These are phyloP conservation scores for Sorex fumeus DNA, from an alignment of 2,113 vertebrate species.

Conservation along the genomic window DNA sequence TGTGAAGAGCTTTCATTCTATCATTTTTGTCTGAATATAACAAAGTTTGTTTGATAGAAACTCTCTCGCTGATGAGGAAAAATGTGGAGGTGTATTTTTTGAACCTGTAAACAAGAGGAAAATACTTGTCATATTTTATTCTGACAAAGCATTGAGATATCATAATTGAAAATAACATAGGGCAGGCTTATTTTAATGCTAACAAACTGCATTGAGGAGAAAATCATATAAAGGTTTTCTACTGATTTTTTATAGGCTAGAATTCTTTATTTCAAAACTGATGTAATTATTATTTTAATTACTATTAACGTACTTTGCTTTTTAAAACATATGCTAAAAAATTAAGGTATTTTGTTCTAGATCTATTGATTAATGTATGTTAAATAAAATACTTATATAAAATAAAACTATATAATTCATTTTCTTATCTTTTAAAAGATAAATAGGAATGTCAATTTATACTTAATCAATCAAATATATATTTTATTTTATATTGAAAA, in stretches of 20 bases:
- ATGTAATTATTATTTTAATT: slow-evolving; percentile 36
- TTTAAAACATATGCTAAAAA: too few species aligned
- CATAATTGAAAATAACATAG: slow-evolving; percentile 58
- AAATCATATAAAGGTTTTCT: not conserved
- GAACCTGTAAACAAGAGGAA: slow-evolving; percentile 37
- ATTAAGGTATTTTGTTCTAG: too few species aligned
- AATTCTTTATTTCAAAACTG: slow-evolving; percentile 43
- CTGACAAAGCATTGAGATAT: slow-evolving; percentile 27
- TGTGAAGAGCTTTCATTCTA: slow-evolving; percentile 2
- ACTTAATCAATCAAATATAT: too few species aligned
- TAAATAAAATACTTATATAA: too few species aligned
- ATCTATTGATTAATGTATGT: too few species aligned
- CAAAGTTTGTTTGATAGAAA: slow-evolving; percentile 62
- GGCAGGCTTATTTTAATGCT: not conserved
- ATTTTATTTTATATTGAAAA: too few species aligned
- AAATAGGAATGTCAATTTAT: too few species aligned
- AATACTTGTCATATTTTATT: slow-evolving; percentile 43
- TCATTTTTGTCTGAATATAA: slow-evolving; percentile 45
- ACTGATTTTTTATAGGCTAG: slow-evolving; percentile 42
- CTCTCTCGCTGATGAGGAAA: not conserved
- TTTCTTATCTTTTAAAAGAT: too few species aligned
- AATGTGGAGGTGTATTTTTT: slow-evolving; percentile 35
- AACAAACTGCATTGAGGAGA: not conserved
- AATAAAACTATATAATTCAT: too few species aligned
- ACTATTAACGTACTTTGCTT: slow-evolving; percentile 21